Conservation (phyloP, 2,888 invertebrate species). For the Drosophila quinaria region DNA sequence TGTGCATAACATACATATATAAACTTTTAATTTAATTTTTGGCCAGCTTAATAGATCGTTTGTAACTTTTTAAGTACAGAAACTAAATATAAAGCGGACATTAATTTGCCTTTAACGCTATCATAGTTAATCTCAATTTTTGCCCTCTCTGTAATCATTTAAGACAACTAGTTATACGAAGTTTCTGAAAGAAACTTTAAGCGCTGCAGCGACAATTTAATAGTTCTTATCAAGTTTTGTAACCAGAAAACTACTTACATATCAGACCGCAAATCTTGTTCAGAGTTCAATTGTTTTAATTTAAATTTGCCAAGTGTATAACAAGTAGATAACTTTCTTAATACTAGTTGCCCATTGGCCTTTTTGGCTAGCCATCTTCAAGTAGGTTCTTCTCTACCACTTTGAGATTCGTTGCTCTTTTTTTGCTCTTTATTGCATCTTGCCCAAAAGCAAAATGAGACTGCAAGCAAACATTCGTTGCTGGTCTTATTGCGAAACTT, state of each 20-base stretch:
- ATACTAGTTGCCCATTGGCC: constrained; percentile 19
- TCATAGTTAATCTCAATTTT: not conserved
- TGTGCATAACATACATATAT: too few species aligned
- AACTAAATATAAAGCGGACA: not conserved
- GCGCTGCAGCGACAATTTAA: constrained; percentile 13
- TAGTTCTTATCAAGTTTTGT: constrained; percentile 17
- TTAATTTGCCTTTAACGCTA: not conserved
- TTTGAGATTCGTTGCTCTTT: constrained; percentile 7
- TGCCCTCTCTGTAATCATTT: not conserved
- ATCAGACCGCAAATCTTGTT: constrained; percentile 31
- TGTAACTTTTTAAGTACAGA: not conserved
- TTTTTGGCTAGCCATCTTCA: constrained; percentile 2
- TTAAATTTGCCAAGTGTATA: constrained; percentile 32
- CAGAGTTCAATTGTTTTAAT: constrained; percentile 40
- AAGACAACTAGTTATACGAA: not conserved
- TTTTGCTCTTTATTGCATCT: not conserved
- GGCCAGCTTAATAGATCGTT: too few species aligned
- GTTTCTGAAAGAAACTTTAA: constrained; percentile 8
- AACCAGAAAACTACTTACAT: constrained; percentile 9
- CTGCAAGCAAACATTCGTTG: constrained; percentile 29
- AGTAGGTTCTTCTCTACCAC: not conserved
- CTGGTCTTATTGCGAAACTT: constrained; percentile 37
- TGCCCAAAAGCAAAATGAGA: constrained; percentile 20
- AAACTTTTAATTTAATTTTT: too few species aligned
- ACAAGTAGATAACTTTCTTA: constrained; percentile 33